Base-by-base conservation (phyloP, 2,113 vertebrate species). In the Lycaon pictus region DNA sequence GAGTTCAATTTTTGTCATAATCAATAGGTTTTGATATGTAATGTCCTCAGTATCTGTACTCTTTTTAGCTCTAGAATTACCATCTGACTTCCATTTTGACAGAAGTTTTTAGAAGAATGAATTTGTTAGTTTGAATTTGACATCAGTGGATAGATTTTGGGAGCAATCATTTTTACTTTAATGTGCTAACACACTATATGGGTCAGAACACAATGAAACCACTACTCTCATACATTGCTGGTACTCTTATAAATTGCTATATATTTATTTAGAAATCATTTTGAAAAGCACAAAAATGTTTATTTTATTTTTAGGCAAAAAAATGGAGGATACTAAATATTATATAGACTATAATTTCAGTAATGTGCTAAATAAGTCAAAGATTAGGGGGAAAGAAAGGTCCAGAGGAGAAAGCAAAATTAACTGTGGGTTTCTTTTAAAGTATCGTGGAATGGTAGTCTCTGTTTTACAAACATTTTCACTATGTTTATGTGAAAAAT, bases 21-120 rank as follows among this genome's bases (percentile, higher is more conserved):
- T 58, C 32, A 67, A 25, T 76, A 82, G 7, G 23, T 74, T 92
- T 91, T 95, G n/a, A 62, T 89, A 89, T 85, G 17, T 88, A 93
- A 69, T 86, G 10, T 69, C 67, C 11, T 81, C 65, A 77, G 5
- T 76, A 32, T 43, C 65, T 80, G 2, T 84, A 56, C 56, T 88
- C 71, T 83, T 86, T 86, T 89, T n/a, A 81, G 60, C 35, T 88
- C 19, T 67, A n/a, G 80, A 72, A 48, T 97, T 96, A 35, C 16
- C 58, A 95, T 60, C 29, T 86, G 53, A 76, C 80, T 94, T 93
- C 29, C 51, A 48, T 76, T 92, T 94, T 60, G 60, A 89, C 35
- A 89, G 17, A 95, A 69, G 9, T 22, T 93, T 87, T 95, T 81
- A 76, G n/a, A 85, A 96, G 92, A 89, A 58, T 53, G 11, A 93